Conservation (phyloP, 1,140 invertebrate species). For the Euura lappo region DNA sequence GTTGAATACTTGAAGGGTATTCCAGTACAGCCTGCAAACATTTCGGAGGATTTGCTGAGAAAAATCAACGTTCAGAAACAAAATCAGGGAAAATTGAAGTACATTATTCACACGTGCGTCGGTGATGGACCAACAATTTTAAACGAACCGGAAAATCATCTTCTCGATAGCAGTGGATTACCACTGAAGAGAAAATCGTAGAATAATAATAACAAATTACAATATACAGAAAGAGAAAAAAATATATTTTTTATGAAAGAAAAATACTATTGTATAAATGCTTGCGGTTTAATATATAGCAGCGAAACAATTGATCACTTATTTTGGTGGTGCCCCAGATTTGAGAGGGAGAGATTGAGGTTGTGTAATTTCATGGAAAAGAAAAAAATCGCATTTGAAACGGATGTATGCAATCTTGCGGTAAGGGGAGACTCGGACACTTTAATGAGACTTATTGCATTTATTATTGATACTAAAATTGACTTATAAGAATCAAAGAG, state of each 20-base stretch:
- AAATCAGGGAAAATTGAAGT: slow-evolving; percentile 71
- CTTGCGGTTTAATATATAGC: neutral
- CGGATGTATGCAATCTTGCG: no score
- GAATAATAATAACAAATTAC: neutral
- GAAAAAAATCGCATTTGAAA: no score
- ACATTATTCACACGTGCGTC: slow-evolving; percentile 83
- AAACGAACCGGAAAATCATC: slow-evolving; percentile 59
- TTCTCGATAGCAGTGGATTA: slow-evolving; percentile 62
- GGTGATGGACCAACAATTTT: slow-evolving; percentile 72
- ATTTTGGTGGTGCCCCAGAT: no score
- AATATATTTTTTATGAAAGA: neutral
- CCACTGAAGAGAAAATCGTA: slow-evolving; percentile 35
- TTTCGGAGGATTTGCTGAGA: slow-evolving; percentile 51
- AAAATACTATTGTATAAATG: no score
- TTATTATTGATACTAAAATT: no score
- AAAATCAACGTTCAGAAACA: slow-evolving; percentile 55
- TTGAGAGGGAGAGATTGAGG: no score
- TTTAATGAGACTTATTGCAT: no score
- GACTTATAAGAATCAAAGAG: no score
- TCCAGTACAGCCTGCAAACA: slow-evolving; percentile 37
- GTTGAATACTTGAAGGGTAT: slow-evolving; percentile 68
- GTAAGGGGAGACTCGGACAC: no score
- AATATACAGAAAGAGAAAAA: neutral
- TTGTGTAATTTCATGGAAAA: no score
- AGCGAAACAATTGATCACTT: no score